phyloP scores from a whole-genome alignment of 2,113 vertebrate species.

The Toxostoma redivivum region DNA sequence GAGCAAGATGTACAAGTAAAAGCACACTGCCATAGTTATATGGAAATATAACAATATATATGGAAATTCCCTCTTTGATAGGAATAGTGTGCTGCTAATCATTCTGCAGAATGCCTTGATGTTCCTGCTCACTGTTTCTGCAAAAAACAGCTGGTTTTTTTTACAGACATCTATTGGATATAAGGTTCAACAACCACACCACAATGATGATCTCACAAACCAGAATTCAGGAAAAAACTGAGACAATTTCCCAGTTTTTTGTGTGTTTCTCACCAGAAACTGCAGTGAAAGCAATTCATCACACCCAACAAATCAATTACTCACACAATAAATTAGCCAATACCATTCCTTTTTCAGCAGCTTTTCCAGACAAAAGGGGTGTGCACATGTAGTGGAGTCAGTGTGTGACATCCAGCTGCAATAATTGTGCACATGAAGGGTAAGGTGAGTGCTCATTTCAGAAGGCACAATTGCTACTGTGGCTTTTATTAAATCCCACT shows the following conservation, averaged over 20 bases:
- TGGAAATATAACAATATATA: constrained; percentile 32
- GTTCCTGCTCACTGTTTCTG: not conserved
- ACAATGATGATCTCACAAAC: not conserved
- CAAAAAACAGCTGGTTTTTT: not conserved
- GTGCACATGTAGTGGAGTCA: not conserved
- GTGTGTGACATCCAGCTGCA: not conserved
- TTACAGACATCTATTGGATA: not conserved
- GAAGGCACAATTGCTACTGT: not conserved
- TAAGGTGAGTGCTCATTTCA: not conserved
- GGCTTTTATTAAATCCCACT: not conserved
- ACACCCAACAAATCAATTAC: not conserved
- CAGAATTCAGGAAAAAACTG: not conserved
- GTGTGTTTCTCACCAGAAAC: no score
- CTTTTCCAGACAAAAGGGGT: not conserved
- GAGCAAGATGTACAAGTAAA: not conserved
- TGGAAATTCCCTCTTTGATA: constrained; percentile 20
- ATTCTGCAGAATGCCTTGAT: not conserved
- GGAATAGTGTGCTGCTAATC: not conserved
- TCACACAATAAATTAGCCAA: not conserved
- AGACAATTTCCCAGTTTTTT: not conserved
- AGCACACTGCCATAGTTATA: not conserved
- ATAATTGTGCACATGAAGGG: not conserved
- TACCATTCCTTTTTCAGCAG: not conserved
- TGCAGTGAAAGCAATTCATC: not conserved
- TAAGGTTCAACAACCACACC: not conserved